Percentiles rank a stretch among this genome's conserved stretches.
Conservation (phyloP, 2,797 vertebrate species). For the Mus spretus region DNA sequence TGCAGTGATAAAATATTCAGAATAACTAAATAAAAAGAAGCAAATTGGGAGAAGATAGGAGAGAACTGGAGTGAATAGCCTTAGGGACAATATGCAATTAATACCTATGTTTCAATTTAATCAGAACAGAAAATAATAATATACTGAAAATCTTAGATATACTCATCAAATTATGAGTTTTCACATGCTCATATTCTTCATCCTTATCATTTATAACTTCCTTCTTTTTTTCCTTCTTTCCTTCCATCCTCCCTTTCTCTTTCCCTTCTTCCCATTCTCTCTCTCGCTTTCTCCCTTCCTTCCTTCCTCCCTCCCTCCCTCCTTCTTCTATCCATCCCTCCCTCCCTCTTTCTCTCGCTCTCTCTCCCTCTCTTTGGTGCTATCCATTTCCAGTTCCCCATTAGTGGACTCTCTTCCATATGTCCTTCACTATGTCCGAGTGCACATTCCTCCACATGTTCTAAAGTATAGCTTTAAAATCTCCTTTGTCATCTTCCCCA, state of each 20-base stretch:
- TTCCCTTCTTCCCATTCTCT: not conserved
- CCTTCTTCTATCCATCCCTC: too few species aligned
- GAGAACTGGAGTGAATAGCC: not conserved
- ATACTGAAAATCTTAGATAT: not conserved
- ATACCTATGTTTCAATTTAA: not conserved
- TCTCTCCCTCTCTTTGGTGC: not conserved
- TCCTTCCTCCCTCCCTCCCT: rapidly evolving
- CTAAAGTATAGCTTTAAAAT: not conserved
- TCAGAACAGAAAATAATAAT: not conserved
- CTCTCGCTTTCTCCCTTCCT: not conserved
- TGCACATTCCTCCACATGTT: not conserved
- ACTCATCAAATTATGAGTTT: not conserved
- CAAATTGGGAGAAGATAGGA: not conserved
- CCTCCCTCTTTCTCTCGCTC: too few species aligned
- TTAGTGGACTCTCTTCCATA: not conserved
- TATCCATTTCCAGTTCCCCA: not conserved
- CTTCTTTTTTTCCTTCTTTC: not conserved
- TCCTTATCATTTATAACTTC: not conserved
- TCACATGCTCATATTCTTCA: not conserved
- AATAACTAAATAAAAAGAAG: not conserved
- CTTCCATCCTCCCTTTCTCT: too few species aligned
- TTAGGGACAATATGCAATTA: not conserved
- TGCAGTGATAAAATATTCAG: not conserved
- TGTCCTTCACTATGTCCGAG: not conserved
- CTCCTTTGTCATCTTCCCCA: not conserved